Conservation (phyloP, 2,113 vertebrate species). For the Brachypteracias leptosomus region DNA sequence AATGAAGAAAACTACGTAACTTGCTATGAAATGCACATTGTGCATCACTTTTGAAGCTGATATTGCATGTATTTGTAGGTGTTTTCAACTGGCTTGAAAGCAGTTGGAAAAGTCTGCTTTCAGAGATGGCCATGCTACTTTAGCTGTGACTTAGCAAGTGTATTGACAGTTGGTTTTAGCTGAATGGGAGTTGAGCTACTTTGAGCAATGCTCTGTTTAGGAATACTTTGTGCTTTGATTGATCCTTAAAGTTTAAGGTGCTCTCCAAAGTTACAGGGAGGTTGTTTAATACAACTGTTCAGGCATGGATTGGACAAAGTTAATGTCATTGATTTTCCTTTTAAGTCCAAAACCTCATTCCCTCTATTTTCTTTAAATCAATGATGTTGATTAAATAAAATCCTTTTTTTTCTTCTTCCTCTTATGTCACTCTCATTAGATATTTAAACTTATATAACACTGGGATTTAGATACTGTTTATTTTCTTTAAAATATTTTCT, state of each 20-base stretch:
- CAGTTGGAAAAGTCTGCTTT: neutral
- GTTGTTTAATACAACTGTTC: neutral
- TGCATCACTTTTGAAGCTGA: neutral
- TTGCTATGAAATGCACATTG: neutral
- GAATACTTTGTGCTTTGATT: neutral
- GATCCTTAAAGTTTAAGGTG: neutral
- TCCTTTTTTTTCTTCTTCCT: neutral
- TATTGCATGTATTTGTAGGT: neutral
- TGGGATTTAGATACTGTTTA: neutral
- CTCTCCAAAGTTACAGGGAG: neutral
- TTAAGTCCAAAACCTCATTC: neutral
- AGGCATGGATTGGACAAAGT: neutral
- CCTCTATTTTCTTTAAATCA: slow-evolving; percentile 2
- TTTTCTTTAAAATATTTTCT: neutral
- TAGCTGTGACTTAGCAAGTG: neutral
- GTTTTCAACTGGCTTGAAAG: neutral
- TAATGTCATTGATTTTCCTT: neutral
- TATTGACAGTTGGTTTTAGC: neutral
- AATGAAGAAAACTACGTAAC: neutral
- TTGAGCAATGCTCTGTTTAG: neutral
- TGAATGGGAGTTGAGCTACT: neutral
- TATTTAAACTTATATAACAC: neutral
- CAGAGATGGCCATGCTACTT: neutral
- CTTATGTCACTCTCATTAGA: neutral
- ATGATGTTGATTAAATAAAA: neutral